Conservation (phyloP, 2,797 vertebrate genomes). For the Channa striata region DNA sequence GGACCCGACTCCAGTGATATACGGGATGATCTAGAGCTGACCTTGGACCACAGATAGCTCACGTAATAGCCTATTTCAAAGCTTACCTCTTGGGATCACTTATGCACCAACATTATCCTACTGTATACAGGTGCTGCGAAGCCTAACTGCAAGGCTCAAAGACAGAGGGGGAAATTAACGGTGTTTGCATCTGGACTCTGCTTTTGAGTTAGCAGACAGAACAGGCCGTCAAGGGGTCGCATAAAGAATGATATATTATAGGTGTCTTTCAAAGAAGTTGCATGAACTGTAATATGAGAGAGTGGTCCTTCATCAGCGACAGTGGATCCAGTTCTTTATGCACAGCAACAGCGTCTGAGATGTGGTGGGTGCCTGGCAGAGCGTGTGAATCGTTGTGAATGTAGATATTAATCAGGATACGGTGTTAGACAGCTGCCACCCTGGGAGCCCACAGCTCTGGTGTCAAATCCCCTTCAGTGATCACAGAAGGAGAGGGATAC, state of each 20-base stretch:
- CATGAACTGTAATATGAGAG: slow-evolving; percentile 69
- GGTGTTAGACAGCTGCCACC: slow-evolving; percentile 80
- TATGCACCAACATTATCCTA: slow-evolving; percentile 48
- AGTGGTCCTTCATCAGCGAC: slow-evolving; percentile 53
- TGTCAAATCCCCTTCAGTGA: slow-evolving; percentile 78
- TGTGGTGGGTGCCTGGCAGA: slow-evolving; percentile 59
- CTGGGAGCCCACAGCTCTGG: slow-evolving; percentile 70
- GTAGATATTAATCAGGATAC: slow-evolving; percentile 83
- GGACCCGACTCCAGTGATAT: slow-evolving; percentile 54
- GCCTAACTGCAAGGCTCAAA: slow-evolving; percentile 5
- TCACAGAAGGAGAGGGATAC: slow-evolving; percentile 73
- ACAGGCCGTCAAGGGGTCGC: slow-evolving; percentile 37
- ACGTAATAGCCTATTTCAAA: slow-evolving; percentile 50
- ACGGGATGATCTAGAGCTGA: slow-evolving; percentile 66
- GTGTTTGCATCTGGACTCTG: slow-evolving; percentile 12
- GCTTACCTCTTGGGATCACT: slow-evolving; percentile 62
- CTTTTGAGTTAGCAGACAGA: slow-evolving; percentile 44
- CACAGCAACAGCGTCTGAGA: slow-evolving; percentile 42
- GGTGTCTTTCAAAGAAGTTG: slow-evolving; percentile 52
- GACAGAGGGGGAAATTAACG: slow-evolving; percentile 14
- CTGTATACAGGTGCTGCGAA: slow-evolving; percentile 22
- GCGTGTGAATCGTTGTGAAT: slow-evolving; percentile 73
- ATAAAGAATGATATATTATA: slow-evolving; percentile 49
- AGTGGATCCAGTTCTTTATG: slow-evolving; percentile 70
- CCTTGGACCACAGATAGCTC: slow-evolving; percentile 66